These are phyloP conservation scores for Hofmannophila pseudospretella DNA, from an alignment of 2,888 invertebrate genomes.

Conservation along the genomic window DNA sequence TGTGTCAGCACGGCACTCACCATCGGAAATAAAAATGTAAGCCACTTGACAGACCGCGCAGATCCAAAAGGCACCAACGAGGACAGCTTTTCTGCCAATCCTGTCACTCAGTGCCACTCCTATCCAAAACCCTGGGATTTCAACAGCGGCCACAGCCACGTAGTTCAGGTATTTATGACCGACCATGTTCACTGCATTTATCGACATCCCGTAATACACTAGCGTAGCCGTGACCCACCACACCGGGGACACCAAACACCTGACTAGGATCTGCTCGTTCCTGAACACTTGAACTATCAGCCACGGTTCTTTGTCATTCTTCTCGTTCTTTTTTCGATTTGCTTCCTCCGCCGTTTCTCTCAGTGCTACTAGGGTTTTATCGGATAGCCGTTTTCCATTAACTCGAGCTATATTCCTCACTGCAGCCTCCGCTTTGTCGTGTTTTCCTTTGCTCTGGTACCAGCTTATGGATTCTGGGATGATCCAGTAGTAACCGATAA, in stretches of 20 bases:
- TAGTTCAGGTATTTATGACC: slow-evolving; percentile 87
- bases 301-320: slow-evolving; percentile 17
- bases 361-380: neutral
- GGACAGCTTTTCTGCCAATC: neutral
- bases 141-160: slow-evolving; percentile 80
- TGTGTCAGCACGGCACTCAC: too few relatives aligned
- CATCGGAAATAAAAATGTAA: too few relatives aligned
- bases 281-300: slow-evolving; percentile 44
- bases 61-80: neutral
- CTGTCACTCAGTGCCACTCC: neutral
- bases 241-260: slow-evolving; percentile 21
- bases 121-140: slow-evolving; percentile 76
- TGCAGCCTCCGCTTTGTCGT: neutral
- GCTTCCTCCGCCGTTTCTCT: neutral
- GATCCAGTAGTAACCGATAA: slow-evolving; percentile 80
- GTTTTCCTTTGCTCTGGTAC: slow-evolving; percentile 80
- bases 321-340: neutral
- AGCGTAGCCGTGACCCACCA: slow-evolving; percentile 87
- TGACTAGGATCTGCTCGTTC: slow-evolving; percentile 55
- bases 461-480: slow-evolving; percentile 84
- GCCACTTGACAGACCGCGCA: neutral
- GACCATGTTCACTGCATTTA: slow-evolving; percentile 85
- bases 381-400: slow-evolving; percentile 43
- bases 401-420: slow-evolving; percentile 17
- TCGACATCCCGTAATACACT: slow-evolving; percentile 87